Percentiles rank a stretch among this genome's conserved stretches.
Evolutionary conservation across 2,888 invertebrate species (phyloP).

Genomic region (Athalia rosae): DNA sequence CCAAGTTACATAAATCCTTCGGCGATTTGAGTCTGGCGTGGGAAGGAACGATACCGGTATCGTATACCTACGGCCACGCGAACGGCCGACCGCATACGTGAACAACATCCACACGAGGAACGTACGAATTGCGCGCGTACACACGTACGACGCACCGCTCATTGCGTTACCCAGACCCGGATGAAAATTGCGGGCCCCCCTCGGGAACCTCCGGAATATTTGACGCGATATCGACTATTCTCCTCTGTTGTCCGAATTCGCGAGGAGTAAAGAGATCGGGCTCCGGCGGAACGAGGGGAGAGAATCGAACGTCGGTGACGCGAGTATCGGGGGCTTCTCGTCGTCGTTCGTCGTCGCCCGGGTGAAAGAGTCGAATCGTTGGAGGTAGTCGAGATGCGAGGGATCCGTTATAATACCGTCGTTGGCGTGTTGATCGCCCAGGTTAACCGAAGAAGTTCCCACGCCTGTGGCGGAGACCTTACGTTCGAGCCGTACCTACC

Average conservation of each 20-base stretch:
- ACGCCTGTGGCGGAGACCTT: conserved; percentile 31
- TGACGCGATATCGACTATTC: background rate
- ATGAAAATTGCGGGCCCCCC: too few species aligned
- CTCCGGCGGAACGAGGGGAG: background rate
- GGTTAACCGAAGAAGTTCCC: conserved; percentile 41
- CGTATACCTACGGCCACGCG: background rate
- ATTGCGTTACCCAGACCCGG: too few species aligned
- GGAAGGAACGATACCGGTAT: conserved; percentile 28
- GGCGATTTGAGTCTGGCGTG: conserved; percentile 24
- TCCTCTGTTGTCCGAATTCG: too few species aligned
- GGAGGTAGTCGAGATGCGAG: conserved; percentile 28
- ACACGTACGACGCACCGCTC: too few species aligned
- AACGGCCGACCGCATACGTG: too few species aligned
- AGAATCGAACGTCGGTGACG: background rate
- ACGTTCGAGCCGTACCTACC: background rate
- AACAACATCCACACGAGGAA: too few species aligned
- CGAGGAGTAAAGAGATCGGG: background rate
- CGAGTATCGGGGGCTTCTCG: background rate
- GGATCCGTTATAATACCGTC: conserved; percentile 28
- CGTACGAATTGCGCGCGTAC: too few species aligned
- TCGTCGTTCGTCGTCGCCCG: too few species aligned
- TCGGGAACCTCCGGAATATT: background rate
- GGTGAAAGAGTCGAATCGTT: conserved; percentile 38
- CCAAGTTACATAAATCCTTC: conserved; percentile 38
- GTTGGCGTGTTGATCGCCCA: conserved; percentile 21